These are phyloP conservation scores for Drosophila prostipennis DNA, from an alignment of 2,888 invertebrate genomes.

Conservation along the genomic window DNA sequence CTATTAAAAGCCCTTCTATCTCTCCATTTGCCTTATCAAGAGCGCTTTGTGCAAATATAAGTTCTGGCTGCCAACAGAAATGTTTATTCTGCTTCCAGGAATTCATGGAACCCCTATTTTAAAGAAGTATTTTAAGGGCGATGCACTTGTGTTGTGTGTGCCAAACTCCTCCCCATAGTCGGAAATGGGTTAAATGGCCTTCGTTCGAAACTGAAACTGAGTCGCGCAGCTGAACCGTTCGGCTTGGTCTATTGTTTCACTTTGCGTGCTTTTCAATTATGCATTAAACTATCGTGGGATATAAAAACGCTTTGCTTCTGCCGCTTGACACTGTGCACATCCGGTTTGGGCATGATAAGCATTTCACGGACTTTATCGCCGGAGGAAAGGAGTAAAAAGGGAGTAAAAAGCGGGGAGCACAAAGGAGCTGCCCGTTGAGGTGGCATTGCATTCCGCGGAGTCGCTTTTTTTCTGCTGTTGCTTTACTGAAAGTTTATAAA, in stretches of 20 bases:
- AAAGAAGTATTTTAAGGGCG: neutral
- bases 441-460: conserved; percentile 37
- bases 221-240: neutral
- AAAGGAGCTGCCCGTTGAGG: conserved; percentile 36
- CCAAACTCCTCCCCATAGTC: conserved; percentile 7
- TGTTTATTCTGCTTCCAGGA: conserved; percentile 10
- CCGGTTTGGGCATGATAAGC: conserved; percentile 75
- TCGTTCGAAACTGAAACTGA: neutral
- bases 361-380: conserved; percentile 75
- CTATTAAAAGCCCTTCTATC: neutral
- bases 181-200: conserved; percentile 47
- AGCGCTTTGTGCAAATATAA: conserved; percentile 4
- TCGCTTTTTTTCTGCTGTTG: conserved; percentile 40
- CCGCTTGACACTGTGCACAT: conserved; percentile 77
- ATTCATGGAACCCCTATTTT: conserved; percentile 5
- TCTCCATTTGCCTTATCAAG: conserved; percentile 8
- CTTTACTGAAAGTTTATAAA: conserved; percentile 67
- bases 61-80: conserved; percentile 9
- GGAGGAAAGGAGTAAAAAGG: conserved; percentile 7
- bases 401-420: neutral
- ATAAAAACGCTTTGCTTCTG: conserved; percentile 56
- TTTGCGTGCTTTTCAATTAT: conserved; percentile 78
- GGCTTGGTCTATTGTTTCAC: conserved; percentile 58
- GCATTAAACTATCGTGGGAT: conserved; percentile 71
- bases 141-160: neutral